Conservation (phyloP, 2,113 vertebrate genomes). For the Anthoscopus minutus region DNA sequence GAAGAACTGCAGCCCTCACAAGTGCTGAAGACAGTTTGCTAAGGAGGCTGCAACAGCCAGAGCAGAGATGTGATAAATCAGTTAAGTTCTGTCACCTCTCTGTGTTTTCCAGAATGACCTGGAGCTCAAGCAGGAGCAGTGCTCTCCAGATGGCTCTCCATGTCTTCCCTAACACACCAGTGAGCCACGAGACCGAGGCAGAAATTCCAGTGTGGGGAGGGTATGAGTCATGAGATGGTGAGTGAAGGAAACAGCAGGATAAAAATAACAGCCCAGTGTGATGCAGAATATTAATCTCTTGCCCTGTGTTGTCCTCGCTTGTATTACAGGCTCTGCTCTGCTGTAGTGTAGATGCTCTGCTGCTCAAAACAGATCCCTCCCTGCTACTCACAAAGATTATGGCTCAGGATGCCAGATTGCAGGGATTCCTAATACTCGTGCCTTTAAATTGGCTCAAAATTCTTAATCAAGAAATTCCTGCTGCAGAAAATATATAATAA, state of each 20-base stretch:
- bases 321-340: background rate
- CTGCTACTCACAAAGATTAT: background rate
- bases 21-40: background rate
- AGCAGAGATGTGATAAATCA: background rate
- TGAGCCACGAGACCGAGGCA: background rate
- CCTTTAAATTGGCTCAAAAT: background rate
- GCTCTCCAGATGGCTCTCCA: background rate
- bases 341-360: background rate
- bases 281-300: conserved; percentile 47
- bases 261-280: conserved; percentile 36
- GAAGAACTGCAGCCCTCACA: background rate
- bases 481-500: background rate
- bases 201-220: conserved; percentile 29
- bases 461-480: background rate
- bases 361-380: background rate
- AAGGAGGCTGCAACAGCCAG: background rate
- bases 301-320: conserved; percentile 22
- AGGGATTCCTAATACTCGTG: background rate
- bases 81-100: background rate
- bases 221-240: conserved; percentile 46
- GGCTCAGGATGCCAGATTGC: conserved; percentile 5
- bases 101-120: background rate
- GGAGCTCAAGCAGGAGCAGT: background rate
- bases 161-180: background rate
- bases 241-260: conserved; percentile 49